Evolutionary conservation across 2,113 vertebrate genomes (phyloP).

Genomic region (Apodemus sylvaticus): DNA sequence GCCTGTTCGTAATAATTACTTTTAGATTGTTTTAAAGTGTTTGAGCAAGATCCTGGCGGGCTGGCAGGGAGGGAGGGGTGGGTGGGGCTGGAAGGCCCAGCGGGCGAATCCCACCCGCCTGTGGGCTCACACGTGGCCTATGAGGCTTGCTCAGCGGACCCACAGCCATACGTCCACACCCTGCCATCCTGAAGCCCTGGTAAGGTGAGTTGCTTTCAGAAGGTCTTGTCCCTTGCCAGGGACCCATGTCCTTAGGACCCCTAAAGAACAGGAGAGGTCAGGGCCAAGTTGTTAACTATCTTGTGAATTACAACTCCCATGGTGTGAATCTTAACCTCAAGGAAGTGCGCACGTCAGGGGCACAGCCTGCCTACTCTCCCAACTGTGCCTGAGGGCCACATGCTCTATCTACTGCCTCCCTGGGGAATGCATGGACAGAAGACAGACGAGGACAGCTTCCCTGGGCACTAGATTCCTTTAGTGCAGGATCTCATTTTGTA

Average conservation of each 20-base stretch:
- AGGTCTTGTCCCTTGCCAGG: no score
- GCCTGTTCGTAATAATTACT: constrained; percentile 80
- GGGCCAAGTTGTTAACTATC: not conserved
- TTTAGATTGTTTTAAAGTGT: constrained; percentile 73
- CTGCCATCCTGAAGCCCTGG: not conserved
- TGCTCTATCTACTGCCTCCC: not conserved
- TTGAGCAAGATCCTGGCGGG: constrained; percentile 57
- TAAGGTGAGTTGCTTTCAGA: not conserved
- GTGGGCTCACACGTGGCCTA: no score
- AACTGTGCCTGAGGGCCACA: no score
- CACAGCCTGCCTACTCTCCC: no score
- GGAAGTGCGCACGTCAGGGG: accelerated
- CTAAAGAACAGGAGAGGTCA: not conserved
- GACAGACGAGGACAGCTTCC: accelerated
- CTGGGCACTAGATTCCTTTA: not conserved
- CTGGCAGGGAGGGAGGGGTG: not conserved
- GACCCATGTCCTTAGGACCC: no score
- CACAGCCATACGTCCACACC: not conserved
- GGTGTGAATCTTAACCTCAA: not conserved
- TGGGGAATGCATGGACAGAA: not conserved
- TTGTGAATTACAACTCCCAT: not conserved
- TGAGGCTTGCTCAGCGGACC: not conserved
- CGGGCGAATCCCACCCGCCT: not conserved
- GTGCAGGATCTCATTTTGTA: not conserved
- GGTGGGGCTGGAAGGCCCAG: not conserved